Conservation (phyloP, 2,888 invertebrate species). For the Megamerina dolium region DNA sequence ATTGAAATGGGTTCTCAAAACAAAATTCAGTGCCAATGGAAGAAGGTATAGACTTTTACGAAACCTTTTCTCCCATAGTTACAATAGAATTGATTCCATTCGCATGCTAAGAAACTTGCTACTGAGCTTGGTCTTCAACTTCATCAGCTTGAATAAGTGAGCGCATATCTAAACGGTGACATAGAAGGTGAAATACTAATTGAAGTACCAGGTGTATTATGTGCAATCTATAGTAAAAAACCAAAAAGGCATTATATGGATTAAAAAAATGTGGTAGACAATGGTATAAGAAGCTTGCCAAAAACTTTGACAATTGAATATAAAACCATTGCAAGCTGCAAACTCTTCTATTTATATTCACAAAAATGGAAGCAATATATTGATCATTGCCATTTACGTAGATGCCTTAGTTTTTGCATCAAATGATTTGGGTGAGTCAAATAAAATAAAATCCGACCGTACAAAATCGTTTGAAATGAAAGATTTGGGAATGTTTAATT, state of each 20-base stretch:
- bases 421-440: slow-evolving; percentile 6
- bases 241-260: slow-evolving; percentile 22
- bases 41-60: slow-evolving; percentile 6
- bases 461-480: slow-evolving; percentile 16
- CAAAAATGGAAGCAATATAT: not conserved
- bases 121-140: slow-evolving; percentile 19
- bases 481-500: slow-evolving; percentile 13
- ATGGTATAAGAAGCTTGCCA: slow-evolving; percentile 23
- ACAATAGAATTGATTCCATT: slow-evolving; percentile 24
- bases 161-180: slow-evolving; percentile 22
- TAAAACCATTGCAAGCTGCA: not conserved
- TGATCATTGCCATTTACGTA: not conserved
- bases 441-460: slow-evolving; percentile 6
- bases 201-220: slow-evolving; percentile 16
- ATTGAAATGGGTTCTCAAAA: slow-evolving; percentile 28
- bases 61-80: slow-evolving; percentile 13
- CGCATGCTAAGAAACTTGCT: slow-evolving; percentile 20
- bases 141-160: slow-evolving; percentile 22
- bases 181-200: slow-evolving; percentile 22
- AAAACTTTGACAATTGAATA: slow-evolving; percentile 17
- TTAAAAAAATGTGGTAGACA: slow-evolving; percentile 21
- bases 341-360: not conserved
- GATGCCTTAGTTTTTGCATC: slow-evolving; percentile 9
- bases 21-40: slow-evolving; percentile 28
- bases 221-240: slow-evolving; percentile 8